Evolutionary conservation across 1,140 invertebrate species (phyloP).

Genomic region (Microplitis demolitor): DNA sequence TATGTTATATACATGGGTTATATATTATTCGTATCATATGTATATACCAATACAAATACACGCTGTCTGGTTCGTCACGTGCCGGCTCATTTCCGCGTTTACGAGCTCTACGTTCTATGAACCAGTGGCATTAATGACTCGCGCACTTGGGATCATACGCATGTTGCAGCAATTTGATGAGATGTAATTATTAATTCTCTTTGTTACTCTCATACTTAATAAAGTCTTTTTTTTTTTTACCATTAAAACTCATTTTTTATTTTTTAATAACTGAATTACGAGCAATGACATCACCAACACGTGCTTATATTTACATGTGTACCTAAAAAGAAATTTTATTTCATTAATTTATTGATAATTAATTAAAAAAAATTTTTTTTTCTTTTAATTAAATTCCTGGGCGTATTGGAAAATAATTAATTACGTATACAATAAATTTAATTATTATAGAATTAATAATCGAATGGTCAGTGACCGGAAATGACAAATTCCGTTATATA

Average conservation of each 20-base stretch:
- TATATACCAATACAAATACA: no score
- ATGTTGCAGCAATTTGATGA: neutral
- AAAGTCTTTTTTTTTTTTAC: neutral
- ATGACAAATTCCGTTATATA: slow-evolving; percentile 37
- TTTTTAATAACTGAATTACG: neutral
- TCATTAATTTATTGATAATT: neutral
- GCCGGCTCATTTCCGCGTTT: slow-evolving; percentile 13
- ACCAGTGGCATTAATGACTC: slow-evolving; percentile 6
- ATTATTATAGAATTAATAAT: slow-evolving; percentile 41
- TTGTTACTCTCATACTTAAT: neutral
- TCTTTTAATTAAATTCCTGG: neutral
- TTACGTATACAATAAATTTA: slow-evolving; percentile 16
- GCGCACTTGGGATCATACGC: neutral
- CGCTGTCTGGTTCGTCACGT: neutral
- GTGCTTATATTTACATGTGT: no score
- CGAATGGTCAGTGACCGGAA: slow-evolving; percentile 57
- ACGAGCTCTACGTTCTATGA: neutral
- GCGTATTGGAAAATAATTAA: neutral
- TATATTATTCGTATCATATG: no score
- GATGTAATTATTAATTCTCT: neutral
- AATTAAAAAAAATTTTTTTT: neutral
- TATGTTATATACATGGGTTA: no score
- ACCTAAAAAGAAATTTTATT: neutral
- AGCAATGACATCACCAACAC: no score
- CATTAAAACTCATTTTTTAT: neutral